phyloP scores from a whole-genome alignment of 2,888 invertebrate genomes.

The Polylopha cassiicola region DNA sequence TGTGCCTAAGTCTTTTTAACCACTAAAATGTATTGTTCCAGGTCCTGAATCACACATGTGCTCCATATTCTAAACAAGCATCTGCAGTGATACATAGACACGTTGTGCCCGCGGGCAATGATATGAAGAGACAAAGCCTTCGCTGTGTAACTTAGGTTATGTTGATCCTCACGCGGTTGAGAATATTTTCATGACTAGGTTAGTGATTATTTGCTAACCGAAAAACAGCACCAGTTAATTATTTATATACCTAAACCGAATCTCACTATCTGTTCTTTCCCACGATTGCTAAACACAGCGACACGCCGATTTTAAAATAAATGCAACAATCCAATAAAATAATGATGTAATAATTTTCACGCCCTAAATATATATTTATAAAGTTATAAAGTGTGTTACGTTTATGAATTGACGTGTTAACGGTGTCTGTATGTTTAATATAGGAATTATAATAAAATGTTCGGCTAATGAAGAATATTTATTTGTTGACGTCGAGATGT shows the following conservation, averaged over 20 bases:
- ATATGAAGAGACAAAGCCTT: not conserved
- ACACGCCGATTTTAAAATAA: conserved; percentile 5
- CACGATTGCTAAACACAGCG: not conserved
- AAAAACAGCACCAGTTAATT: conserved; percentile 19
- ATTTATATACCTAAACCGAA: conserved; percentile 16
- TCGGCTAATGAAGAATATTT: conserved; percentile 37
- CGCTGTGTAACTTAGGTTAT: conserved; percentile 26
- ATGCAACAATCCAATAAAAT: conserved; percentile 3
- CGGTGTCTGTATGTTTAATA: conserved; percentile 36
- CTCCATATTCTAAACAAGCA: conserved; percentile 7
- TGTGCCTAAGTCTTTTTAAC: too few relatives aligned
- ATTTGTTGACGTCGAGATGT: conserved; percentile 39
- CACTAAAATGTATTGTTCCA: conserved; percentile 13
- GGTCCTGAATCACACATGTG: conserved; percentile 8
- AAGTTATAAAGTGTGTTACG: conserved; percentile 22
- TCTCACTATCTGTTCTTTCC: conserved; percentile 19
- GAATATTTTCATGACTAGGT: conserved; percentile 32
- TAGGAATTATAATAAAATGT: conserved; percentile 33
- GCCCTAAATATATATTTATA: conserved; percentile 17
- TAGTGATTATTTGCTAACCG: not conserved
- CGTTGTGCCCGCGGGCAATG: not conserved
- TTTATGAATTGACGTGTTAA: conserved; percentile 37
- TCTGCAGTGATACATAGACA: conserved; percentile 1
- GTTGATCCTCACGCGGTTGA: conserved; percentile 36
- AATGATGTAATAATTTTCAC: conserved; percentile 10